Evolutionary conservation across 2,113 vertebrate genomes (phyloP).

Genomic region (Lophochroa leadbeateri): DNA sequence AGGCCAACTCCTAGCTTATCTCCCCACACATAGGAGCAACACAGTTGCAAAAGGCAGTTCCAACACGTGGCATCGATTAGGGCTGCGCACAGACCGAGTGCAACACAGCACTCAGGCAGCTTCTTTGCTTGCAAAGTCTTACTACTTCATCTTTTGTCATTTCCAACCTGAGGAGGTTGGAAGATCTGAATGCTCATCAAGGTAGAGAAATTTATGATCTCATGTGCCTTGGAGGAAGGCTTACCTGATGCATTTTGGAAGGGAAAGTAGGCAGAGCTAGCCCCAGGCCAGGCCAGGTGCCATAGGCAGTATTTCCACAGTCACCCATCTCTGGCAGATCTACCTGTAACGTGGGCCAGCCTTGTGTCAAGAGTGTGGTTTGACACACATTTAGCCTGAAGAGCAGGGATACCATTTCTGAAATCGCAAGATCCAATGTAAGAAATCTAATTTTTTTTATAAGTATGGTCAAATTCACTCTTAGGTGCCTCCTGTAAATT

Average conservation of each 20-base stretch:
- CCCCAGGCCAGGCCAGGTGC: background rate
- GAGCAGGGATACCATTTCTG: background rate
- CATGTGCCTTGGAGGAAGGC: background rate
- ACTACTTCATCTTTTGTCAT: slow-evolving; percentile 11
- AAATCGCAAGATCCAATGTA: background rate
- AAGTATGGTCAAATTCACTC: background rate
- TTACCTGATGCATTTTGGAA: background rate
- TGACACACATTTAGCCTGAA: background rate
- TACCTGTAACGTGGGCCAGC: background rate
- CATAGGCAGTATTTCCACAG: background rate
- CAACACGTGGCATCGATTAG: background rate
- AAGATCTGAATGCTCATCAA: background rate
- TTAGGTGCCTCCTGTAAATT: background rate
- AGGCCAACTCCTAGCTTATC: slow-evolving; percentile 7
- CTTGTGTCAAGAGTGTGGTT: background rate
- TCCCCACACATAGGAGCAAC: background rate
- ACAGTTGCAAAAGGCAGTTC: background rate
- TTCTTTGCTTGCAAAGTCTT: background rate
- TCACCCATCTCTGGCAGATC: background rate
- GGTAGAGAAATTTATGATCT: background rate
- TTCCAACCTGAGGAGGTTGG: background rate
- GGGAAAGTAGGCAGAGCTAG: background rate
- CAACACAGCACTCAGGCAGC: rapidly evolving
- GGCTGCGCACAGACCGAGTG: background rate
- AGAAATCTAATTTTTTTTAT: background rate